Evolutionary conservation across 1,140 invertebrate species (phyloP).

Genomic region (Helicoverpa zea): DNA sequence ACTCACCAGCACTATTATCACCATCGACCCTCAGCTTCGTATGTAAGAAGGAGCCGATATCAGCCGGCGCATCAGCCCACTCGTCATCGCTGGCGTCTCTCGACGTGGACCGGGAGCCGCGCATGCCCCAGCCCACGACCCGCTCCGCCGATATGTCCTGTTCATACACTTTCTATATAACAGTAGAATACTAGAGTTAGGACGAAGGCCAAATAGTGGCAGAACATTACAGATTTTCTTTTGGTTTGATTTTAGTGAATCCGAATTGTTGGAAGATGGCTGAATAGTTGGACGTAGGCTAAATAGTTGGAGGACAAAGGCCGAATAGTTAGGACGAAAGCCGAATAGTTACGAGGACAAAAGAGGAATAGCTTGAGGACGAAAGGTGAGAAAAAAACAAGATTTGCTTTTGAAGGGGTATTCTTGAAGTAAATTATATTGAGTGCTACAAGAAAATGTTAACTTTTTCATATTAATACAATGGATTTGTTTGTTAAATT

Average conservation of each 20-base stretch:
- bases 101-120: slow-evolving; percentile 56
- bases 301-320: too few relatives aligned
- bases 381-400: too few relatives aligned
- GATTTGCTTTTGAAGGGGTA: too few relatives aligned
- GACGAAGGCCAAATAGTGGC: neutral
- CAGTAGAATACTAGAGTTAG: neutral
- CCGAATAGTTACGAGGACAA: too few relatives aligned
- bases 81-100: slow-evolving; percentile 82
- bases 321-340: too few relatives aligned
- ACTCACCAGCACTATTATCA: slow-evolving; percentile 85
- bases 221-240: too few relatives aligned
- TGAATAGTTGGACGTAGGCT: neutral
- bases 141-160: slow-evolving; percentile 78
- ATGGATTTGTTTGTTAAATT: too few relatives aligned
- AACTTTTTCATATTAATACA: too few relatives aligned
- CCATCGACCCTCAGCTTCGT: slow-evolving; percentile 75
- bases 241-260: too few relatives aligned
- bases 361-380: too few relatives aligned
- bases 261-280: neutral
- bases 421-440: too few relatives aligned
- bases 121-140: slow-evolving; percentile 71
- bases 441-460: too few relatives aligned
- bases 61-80: slow-evolving; percentile 74
- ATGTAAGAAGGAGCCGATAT: slow-evolving; percentile 79
- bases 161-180: slow-evolving; percentile 20